A percentile compares a stretch with the other conserved stretches of the same genome.
Evolutionary conservation across 2,113 vertebrate species (phyloP).

Genomic region (Pycnonotus jocosus): DNA sequence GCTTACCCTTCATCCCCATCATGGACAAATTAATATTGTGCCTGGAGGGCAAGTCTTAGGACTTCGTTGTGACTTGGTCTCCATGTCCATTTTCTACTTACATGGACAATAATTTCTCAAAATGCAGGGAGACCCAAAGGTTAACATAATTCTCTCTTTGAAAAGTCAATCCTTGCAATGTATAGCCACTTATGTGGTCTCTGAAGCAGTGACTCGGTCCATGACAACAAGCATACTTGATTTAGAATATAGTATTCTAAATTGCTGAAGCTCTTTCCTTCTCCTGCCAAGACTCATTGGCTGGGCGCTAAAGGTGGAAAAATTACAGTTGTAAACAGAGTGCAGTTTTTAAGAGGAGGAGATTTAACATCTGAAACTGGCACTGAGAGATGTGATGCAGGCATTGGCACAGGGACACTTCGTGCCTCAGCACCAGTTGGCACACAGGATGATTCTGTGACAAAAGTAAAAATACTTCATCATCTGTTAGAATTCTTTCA

Average conservation of each 20-base stretch:
- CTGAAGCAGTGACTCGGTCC: not conserved
- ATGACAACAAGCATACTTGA: not conserved
- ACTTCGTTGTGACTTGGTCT: conserved; percentile 40
- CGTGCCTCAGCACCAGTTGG: not conserved
- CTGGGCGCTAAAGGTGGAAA: not conserved
- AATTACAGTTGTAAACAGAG: not conserved
- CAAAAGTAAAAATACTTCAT: not conserved
- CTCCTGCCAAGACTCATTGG: not conserved
- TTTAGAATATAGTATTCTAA: not conserved
- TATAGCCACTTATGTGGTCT: not conserved
- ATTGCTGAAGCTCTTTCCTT: not conserved
- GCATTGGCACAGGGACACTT: not conserved
- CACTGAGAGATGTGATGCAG: not conserved
- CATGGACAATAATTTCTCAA: conserved; percentile 31
- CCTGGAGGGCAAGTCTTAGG: conserved; percentile 14
- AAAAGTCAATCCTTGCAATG: not conserved
- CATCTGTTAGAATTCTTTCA: not conserved
- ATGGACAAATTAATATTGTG: conserved; percentile 18
- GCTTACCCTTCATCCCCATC: not conserved
- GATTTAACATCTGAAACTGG: not conserved
- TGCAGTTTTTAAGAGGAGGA: not conserved
- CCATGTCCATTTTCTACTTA: conserved; percentile 19
- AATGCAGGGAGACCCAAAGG: conserved; percentile 3
- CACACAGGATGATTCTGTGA: not conserved
- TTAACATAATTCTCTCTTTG: conserved; percentile 31